Evolutionary conservation across 2,888 invertebrate genomes (phyloP).

Genomic region (Drepana falcataria): DNA sequence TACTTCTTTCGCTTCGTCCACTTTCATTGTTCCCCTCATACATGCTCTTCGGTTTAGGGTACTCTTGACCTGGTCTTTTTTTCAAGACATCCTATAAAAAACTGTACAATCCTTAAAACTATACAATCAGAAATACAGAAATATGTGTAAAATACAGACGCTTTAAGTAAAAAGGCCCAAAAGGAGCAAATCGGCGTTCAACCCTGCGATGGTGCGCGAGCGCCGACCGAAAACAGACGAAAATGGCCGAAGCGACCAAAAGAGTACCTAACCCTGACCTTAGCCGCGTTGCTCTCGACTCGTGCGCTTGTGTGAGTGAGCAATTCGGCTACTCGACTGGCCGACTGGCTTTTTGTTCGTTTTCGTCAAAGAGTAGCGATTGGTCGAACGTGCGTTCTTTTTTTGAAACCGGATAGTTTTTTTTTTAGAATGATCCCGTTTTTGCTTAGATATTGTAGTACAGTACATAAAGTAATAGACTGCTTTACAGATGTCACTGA

Average conservation of each 20-base stretch:
- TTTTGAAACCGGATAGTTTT: not conserved
- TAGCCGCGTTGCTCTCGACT: slow-evolving; percentile 56
- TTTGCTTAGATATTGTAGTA: no score
- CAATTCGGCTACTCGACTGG: slow-evolving; percentile 59
- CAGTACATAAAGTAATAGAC: no score
- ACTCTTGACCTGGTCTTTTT: no score
- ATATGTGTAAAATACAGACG: slow-evolving; percentile 16
- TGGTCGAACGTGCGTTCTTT: slow-evolving; percentile 8
- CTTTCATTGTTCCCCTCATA: no score
- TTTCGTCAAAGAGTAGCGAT: slow-evolving; percentile 38
- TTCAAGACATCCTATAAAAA: no score
- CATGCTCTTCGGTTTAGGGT: no score
- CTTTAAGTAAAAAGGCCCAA: slow-evolving; percentile 18
- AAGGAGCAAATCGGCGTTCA: slow-evolving; percentile 37
- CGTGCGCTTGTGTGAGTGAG: slow-evolving; percentile 44
- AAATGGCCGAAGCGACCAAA: slow-evolving; percentile 45
- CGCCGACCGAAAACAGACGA: slow-evolving; percentile 53
- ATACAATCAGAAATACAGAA: slow-evolving; percentile 9
- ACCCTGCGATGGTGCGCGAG: slow-evolving; percentile 45
- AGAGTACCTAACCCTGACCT: slow-evolving; percentile 61
- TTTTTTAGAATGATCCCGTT: not conserved
- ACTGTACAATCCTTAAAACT: no score
- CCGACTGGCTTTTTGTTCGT: slow-evolving; percentile 33
- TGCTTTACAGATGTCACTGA: no score
- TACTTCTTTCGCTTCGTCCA: no score